phyloP scores from a whole-genome alignment of 2,888 invertebrate genomes.

The Acronicta leporina region DNA sequence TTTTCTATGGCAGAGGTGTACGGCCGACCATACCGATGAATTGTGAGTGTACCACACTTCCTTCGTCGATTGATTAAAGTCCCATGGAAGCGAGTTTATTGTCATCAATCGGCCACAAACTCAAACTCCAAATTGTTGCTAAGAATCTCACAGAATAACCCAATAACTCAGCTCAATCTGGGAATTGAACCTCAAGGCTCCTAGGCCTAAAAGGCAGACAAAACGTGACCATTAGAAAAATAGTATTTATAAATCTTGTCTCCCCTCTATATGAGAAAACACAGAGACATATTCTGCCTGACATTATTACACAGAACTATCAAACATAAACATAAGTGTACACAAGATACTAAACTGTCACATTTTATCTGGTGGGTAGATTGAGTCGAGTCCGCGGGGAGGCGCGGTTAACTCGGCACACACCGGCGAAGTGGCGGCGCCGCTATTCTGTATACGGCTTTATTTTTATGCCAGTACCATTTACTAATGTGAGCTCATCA shows the following conservation, averaged over 20 bases:
- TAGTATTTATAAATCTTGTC: neutral
- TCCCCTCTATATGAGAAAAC: neutral
- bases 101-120: no score
- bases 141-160: no score
- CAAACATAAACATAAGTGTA: neutral
- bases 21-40: no score
- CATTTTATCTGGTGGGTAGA: slow-evolving; percentile 32
- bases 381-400: slow-evolving; percentile 34
- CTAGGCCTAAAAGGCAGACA: no score
- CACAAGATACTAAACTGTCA: slow-evolving; percentile 13
- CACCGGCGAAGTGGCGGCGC: slow-evolving; percentile 13
- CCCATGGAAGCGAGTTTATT: no score
- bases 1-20: no score
- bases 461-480: neutral
- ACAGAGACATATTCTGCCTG: neutral
- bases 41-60: no score
- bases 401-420: slow-evolving; percentile 8
- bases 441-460: slow-evolving; percentile 32
- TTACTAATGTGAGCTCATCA: neutral
- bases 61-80: no score
- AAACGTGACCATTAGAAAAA: no score
- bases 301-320: neutral
- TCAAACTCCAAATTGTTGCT: no score
- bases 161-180: no score
- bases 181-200: no score